These are phyloP conservation scores for Clarias laeviceps DNA, from an alignment of 2,797 vertebrate species.

Conservation along the genomic window DNA sequence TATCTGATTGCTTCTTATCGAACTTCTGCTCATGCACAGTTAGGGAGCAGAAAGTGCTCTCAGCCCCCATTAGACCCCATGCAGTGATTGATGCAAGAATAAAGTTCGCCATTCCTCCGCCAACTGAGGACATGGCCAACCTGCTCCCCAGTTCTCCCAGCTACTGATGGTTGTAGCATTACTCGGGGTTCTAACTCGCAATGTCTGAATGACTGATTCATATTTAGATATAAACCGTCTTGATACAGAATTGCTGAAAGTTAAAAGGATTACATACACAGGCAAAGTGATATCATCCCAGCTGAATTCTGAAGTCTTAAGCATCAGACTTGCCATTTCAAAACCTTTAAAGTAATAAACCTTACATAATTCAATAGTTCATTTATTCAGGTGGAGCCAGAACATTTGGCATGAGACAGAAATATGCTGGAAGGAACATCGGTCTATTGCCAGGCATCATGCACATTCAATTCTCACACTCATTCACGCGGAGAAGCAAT, in stretches of 20 bases:
- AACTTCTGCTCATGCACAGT: too few relatives aligned
- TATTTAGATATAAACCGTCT: not conserved
- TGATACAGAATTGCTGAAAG: not conserved
- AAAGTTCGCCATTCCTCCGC: too few relatives aligned
- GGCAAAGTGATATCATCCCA: not conserved
- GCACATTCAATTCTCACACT: not conserved
- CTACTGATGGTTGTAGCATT: too few relatives aligned
- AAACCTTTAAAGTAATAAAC: not conserved
- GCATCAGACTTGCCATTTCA: not conserved
- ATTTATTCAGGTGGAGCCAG: not conserved
- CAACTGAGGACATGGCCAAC: too few relatives aligned
- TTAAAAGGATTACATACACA: not conserved
- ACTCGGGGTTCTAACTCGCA: too few relatives aligned
- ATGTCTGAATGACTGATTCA: too few relatives aligned
- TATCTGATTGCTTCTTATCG: too few relatives aligned
- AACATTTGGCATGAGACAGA: not conserved
- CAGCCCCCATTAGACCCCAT: too few relatives aligned
- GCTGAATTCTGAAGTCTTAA: not conserved
- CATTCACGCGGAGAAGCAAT: not conserved
- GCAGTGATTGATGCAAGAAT: too few relatives aligned
- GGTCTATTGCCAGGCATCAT: not conserved
- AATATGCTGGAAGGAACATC: not conserved
- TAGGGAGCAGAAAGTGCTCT: too few relatives aligned
- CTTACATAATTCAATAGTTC: not conserved
- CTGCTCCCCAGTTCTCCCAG: too few relatives aligned